phyloP scores from a whole-genome alignment of 1,140 invertebrate genomes.

The Cryptotermes secundus region DNA sequence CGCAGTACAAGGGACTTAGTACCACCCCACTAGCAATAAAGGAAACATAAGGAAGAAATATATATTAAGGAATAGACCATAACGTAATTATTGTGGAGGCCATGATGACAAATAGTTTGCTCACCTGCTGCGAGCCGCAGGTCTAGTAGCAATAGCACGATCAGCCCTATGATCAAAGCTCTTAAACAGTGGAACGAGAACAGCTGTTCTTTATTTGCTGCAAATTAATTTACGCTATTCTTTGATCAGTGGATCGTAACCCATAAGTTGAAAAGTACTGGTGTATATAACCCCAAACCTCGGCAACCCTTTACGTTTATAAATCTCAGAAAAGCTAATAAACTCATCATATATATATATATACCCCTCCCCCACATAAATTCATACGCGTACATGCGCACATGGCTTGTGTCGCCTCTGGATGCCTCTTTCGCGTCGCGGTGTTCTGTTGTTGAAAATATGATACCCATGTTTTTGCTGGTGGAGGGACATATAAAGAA shows the following conservation, averaged over 20 bases:
- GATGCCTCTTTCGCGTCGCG: not conserved
- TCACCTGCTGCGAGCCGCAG: no score
- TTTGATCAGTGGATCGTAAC: not conserved
- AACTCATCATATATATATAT: not conserved
- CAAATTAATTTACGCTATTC: no score
- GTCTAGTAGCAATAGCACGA: not conserved
- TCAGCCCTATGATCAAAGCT: not conserved
- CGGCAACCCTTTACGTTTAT: not conserved
- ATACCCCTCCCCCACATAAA: no score
- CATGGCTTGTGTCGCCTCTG: not conserved
- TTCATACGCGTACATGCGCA: no score
- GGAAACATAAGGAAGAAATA: no score
- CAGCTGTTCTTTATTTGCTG: not conserved
- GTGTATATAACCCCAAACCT: no score
- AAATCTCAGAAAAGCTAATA: not conserved
- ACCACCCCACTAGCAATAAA: no score
- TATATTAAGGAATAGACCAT: no score
- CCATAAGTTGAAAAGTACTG: not conserved
- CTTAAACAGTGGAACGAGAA: no score
- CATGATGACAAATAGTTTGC: no score
- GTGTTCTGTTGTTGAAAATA: not conserved
- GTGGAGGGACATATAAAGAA: slow-evolving; percentile 6
- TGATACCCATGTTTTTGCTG: not conserved
- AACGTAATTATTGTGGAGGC: no score
- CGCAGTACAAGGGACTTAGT: no score